Evolutionary conservation across 2,113 vertebrate species (phyloP).

Genomic region (Ariopsis seemanni): DNA sequence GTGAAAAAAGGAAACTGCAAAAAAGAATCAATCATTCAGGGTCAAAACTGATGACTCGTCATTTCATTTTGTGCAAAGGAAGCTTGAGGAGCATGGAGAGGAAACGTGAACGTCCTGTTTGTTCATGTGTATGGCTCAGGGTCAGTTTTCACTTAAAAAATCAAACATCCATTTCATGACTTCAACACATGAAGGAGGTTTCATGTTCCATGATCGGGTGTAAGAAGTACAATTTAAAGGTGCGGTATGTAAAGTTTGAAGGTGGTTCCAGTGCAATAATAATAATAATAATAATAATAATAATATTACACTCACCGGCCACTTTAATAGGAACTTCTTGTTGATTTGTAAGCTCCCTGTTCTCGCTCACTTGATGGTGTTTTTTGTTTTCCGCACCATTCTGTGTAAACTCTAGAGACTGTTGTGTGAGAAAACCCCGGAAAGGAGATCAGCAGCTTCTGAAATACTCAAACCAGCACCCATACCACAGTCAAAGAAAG

Average conservation of each 20-base stretch:
- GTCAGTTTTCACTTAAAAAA: not conserved
- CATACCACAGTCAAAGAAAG: no score
- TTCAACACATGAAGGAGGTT: not conserved
- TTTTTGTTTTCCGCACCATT: no score
- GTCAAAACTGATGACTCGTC: conserved; percentile 4
- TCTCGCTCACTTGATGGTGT: no score
- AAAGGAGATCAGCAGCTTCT: no score
- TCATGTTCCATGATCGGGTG: not conserved
- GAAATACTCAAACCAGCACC: no score
- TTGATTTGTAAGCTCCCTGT: no score
- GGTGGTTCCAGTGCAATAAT: not conserved
- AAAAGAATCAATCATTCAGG: not conserved
- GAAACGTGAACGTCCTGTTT: conserved; percentile 61
- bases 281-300: not conserved
- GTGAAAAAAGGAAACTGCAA: not conserved
- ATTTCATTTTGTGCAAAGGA: conserved; percentile 22
- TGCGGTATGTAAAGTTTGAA: not conserved
- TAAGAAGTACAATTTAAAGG: not conserved
- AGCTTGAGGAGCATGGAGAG: conserved; percentile 2
- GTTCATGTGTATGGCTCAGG: not conserved
- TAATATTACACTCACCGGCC: no score
- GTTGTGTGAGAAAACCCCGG: no score
- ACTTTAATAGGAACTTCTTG: no score
- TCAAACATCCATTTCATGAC: not conserved
- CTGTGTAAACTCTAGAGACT: no score